A percentile compares a stretch with the other conserved stretches of the same genome.
These are phyloP conservation scores for Mastomys coucha DNA, from an alignment of 2,113 vertebrate genomes.

Conservation along the genomic window DNA sequence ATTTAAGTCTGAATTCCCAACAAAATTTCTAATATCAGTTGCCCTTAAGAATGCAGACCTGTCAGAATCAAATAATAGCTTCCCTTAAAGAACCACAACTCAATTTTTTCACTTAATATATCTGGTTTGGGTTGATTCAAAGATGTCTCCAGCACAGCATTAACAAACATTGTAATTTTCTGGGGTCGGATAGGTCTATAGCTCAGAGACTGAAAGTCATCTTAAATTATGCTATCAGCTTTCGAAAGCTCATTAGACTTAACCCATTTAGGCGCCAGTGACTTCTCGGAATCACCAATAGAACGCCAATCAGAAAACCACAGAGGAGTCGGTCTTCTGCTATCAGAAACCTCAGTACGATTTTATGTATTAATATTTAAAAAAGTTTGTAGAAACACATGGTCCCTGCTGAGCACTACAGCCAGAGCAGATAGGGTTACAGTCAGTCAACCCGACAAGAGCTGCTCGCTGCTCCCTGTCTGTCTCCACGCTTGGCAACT, in stretches of 20 bases:
- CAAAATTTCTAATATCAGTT: slow-evolving; percentile 60
- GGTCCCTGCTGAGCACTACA: slow-evolving; percentile 89
- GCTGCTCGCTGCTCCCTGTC: slow-evolving; percentile 78
- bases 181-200: slow-evolving; percentile 85
- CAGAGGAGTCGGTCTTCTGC: slow-evolving; percentile 90
- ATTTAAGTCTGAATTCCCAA: slow-evolving; percentile 63
- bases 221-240: slow-evolving; percentile 92
- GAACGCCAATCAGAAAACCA: slow-evolving; percentile 90
- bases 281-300: slow-evolving; percentile 93
- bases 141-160: slow-evolving; percentile 86
- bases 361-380: slow-evolving; percentile 97
- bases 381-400: slow-evolving; percentile 86
- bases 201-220: slow-evolving; percentile 84
- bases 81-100: slow-evolving; percentile 85
- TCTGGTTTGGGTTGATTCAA: slow-evolving; percentile 85
- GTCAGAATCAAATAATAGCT: slow-evolving; percentile 78
- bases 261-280: slow-evolving; percentile 92
- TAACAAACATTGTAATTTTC: slow-evolving; percentile 89
- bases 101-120: slow-evolving; percentile 90
- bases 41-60: slow-evolving; percentile 67
- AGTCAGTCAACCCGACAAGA: slow-evolving; percentile 63
- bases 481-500: slow-evolving; percentile 80
- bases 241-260: slow-evolving; percentile 94
- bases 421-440: slow-evolving; percentile 84
- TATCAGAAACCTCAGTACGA: slow-evolving; percentile 92